These are phyloP conservation scores for Margaritifera margaritifera DNA, from an alignment of 2,888 invertebrate genomes.

Conservation along the genomic window DNA sequence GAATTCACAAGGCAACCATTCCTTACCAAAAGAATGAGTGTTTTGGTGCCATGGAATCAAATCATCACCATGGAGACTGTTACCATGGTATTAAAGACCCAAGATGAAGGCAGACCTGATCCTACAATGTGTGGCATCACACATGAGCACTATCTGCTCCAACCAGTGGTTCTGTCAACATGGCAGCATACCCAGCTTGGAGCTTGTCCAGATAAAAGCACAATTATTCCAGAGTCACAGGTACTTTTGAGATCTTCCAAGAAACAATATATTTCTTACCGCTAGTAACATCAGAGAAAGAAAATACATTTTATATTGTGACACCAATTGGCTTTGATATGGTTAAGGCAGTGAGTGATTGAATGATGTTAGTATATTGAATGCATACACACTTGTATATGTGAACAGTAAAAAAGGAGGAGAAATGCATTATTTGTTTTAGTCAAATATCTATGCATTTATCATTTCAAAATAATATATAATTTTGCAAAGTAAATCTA, in stretches of 20 bases:
- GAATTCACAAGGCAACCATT: slow-evolving; percentile 97
- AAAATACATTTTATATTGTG: too few species aligned
- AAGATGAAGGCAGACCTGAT: slow-evolving; percentile 75
- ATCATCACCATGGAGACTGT: slow-evolving; percentile 80
- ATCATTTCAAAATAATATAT: too few species aligned
- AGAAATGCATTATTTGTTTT: too few species aligned
- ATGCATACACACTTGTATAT: too few species aligned
- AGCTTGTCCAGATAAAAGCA: slow-evolving; percentile 70
- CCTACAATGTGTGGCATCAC: slow-evolving; percentile 53
- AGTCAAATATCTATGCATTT: too few species aligned
- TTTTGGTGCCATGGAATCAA: slow-evolving; percentile 91
- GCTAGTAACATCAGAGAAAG: too few species aligned
- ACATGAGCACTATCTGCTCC: slow-evolving; percentile 67
- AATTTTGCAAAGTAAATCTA: too few species aligned
- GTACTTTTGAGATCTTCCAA: slow-evolving; percentile 32
- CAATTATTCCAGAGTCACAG: slow-evolving; percentile 72
- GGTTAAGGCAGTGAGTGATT: too few species aligned
- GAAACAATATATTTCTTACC: too few species aligned
- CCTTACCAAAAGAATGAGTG: slow-evolving; percentile 76
- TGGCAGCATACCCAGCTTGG: slow-evolving; percentile 72
- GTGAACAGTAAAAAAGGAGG: too few species aligned
- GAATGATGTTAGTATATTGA: too few species aligned
- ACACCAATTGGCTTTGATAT: too few species aligned
- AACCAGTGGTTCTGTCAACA: slow-evolving; percentile 69
- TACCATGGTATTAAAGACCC: slow-evolving; percentile 54